Evolutionary conservation across 2,888 invertebrate species (phyloP), one percentile per base, ranked within the genome.

Genomic region (Perdita meconis): DNA sequence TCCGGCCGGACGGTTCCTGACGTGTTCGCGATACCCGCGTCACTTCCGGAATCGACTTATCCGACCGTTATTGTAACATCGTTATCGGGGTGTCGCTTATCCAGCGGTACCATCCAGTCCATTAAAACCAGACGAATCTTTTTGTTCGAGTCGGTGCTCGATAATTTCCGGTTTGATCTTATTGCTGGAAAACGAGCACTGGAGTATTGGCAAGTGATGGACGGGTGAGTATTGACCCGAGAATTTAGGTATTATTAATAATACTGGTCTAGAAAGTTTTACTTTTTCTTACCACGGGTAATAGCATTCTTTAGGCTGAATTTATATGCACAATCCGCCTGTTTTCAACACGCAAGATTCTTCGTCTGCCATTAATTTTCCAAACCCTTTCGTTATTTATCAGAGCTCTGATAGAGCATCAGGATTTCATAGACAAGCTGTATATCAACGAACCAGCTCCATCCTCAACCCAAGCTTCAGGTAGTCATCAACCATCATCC

Each of bases 1-100:
- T 70, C 34, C 78, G 8, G 42, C 10, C 40, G 47, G 66, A 78
- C 72, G 79, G 57, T 55, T 72, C 34, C 57, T 50, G 56, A 78
- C 64, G 42, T 36, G 61, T 67, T 63, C 55, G 67, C 72, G 79
- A 63, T 78, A 72, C 16, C 38, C 44, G 16, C 50, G 42, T 59
- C 61, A 56, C 61, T 70, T 71, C 50, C 61, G 40, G 16, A 19
- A 0, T 10, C n/a, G n/a, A 36, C 65, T 78, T 78, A 63, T 66
- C 61, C 77, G 40, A 34, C 44, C 40, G 61, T 61, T 70, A 56
- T 56, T 61, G 42, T 36, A 36, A 63, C 44, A 42, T 40, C 22
- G 34, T 51, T 34, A 55, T 77, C 59, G 36, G 36, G 19, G 8
- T 30, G 42, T 26, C 34, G 22, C 19, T 61, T 47, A 34, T 40